Percentiles rank a stretch among this genome's conserved stretches.
These are phyloP conservation scores for Chrysoperla carnea DNA, from an alignment of 1,140 invertebrate genomes.

Conservation along the genomic window DNA sequence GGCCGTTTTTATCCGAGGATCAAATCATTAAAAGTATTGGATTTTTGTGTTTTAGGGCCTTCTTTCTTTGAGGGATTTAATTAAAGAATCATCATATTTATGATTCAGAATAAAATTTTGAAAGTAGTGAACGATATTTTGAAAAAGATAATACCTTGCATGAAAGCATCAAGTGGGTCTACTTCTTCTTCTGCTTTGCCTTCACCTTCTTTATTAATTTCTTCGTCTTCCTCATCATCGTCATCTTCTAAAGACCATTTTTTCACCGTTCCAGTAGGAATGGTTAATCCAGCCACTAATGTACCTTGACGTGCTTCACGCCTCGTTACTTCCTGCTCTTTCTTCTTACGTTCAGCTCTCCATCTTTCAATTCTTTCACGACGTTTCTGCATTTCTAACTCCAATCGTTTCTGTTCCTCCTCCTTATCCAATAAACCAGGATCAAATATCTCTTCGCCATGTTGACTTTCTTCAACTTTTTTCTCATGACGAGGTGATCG, in stretches of 20 bases:
- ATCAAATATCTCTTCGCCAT: slow-evolving; percentile 40
- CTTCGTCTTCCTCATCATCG: slow-evolving; percentile 57
- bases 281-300: slow-evolving; percentile 28
- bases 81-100: too few species aligned
- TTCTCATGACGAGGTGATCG: slow-evolving; percentile 27
- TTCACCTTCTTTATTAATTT: slow-evolving; percentile 32
- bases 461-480: slow-evolving; percentile 37
- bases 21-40: too few species aligned
- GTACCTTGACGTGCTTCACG: slow-evolving; percentile 47
- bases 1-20: too few species aligned
- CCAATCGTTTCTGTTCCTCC: slow-evolving; percentile 75
- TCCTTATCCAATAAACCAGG: slow-evolving; percentile 56
- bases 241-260: slow-evolving; percentile 89
- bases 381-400: slow-evolving; percentile 92
- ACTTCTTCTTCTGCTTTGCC: slow-evolving; percentile 39
- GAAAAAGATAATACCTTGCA: slow-evolving; percentile 41
- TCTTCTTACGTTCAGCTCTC: slow-evolving; percentile 74
- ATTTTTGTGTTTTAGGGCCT: too few species aligned
- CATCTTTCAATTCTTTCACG: slow-evolving; percentile 86
- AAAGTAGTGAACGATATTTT: too few species aligned
- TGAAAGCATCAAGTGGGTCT: slow-evolving; percentile 93
- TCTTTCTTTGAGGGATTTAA: too few species aligned
- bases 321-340: slow-evolving; percentile 60
- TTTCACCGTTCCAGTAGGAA: slow-evolving; percentile 36
- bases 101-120: too few species aligned